Evolutionary conservation across 2,797 vertebrate species (phyloP).

Genomic region (Intellagama lesueurii): DNA sequence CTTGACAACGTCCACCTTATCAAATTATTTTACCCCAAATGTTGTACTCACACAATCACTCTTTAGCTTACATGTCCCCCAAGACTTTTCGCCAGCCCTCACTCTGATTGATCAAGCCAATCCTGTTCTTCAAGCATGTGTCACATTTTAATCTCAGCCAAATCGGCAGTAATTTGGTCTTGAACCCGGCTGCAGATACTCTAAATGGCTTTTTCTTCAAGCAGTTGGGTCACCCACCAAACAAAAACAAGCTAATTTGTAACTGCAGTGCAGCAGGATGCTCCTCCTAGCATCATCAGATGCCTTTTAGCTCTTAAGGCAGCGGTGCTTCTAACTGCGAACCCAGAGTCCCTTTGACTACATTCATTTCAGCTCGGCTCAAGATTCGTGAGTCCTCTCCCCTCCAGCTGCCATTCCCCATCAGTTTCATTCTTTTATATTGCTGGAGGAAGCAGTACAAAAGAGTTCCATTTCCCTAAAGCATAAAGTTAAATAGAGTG

Average conservation of each 20-base stretch:
- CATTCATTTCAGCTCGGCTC: background rate
- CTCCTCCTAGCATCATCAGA: too few relatives aligned
- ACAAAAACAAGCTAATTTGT: too few relatives aligned
- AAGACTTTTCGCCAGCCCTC: background rate
- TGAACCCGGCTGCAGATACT: too few relatives aligned
- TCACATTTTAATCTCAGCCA: background rate
- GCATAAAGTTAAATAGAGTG: slow-evolving; percentile 65
- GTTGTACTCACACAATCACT: background rate
- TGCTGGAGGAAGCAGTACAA: slow-evolving; percentile 38
- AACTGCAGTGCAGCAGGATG: too few relatives aligned
- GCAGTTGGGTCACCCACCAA: too few relatives aligned
- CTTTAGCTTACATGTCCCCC: background rate
- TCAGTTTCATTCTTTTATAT: slow-evolving; percentile 1
- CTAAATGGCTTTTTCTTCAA: background rate
- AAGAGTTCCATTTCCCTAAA: slow-evolving; percentile 51
- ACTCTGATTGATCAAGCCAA: background rate
- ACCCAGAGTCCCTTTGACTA: too few relatives aligned
- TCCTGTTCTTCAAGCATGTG: background rate
- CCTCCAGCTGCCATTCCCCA: rapidly evolving
- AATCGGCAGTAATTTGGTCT: background rate
- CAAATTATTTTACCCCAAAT: too few relatives aligned
- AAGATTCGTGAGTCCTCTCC: background rate
- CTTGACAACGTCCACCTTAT: too few relatives aligned
- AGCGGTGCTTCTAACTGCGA: background rate
- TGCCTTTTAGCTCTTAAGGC: too few relatives aligned